These are phyloP conservation scores for Homarus americanus DNA, from an alignment of 1,140 invertebrate species.

Conservation along the genomic window DNA sequence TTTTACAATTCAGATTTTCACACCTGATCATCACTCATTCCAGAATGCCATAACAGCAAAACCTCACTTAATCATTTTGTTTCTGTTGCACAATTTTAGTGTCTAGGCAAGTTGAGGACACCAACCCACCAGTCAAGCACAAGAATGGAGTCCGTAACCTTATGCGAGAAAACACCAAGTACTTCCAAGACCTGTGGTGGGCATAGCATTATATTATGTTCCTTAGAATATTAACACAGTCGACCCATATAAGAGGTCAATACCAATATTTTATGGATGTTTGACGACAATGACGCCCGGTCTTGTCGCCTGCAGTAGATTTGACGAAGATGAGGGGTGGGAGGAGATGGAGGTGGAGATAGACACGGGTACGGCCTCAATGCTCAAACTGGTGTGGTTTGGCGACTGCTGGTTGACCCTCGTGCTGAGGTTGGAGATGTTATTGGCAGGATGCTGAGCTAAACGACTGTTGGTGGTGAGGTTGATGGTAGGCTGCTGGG, in stretches of 20 bases:
- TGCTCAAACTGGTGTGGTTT: constrained; percentile 15
- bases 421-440: not conserved
- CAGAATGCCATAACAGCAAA: constrained; percentile 8
- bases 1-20: constrained; percentile 48
- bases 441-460: not conserved
- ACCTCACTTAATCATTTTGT: not conserved
- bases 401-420: constrained; percentile 33
- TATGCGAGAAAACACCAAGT: constrained; percentile 46
- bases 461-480: constrained; percentile 43
- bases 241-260: constrained; percentile 11
- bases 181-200: constrained; percentile 15
- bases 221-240: constrained; percentile 65
- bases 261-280: constrained; percentile 64
- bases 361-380: constrained; percentile 40
- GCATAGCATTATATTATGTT: constrained; percentile 21
- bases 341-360: constrained; percentile 55
- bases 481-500: constrained; percentile 52
- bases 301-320: constrained; percentile 67
- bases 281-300: constrained; percentile 75
- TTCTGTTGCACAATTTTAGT: constrained; percentile 13
- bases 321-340: constrained; percentile 27
- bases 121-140: constrained; percentile 52
- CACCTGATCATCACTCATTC: constrained; percentile 22
- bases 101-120: constrained; percentile 19
- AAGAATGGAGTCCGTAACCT: constrained; percentile 39